Conservation (phyloP, 2,113 vertebrate species). For the Elephas maximus region DNA sequence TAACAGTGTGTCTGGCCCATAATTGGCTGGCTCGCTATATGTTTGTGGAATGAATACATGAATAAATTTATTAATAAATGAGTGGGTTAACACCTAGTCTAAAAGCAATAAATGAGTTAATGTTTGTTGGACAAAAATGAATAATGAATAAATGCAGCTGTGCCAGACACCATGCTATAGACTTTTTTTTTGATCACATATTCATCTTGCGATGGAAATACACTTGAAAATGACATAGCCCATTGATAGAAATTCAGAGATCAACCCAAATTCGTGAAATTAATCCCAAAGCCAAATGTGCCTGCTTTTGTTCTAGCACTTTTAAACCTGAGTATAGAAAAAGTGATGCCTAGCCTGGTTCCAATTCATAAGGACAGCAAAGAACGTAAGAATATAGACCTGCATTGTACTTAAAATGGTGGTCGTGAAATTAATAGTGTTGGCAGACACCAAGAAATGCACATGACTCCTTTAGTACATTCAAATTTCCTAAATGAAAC, state of each 20-base stretch:
- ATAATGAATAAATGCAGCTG: neutral
- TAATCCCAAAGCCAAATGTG: constrained; percentile 21
- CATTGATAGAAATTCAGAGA: neutral
- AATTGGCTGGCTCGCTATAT: neutral
- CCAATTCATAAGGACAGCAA: neutral
- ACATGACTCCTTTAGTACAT: constrained; percentile 40
- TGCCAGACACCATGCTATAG: neutral
- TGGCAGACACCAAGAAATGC: constrained; percentile 57
- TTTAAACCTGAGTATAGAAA: constrained; percentile 12
- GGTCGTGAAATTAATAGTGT: constrained; percentile 57
- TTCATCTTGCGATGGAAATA: neutral
- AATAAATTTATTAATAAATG: constrained; percentile 31
- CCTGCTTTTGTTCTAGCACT: constrained; percentile 30
- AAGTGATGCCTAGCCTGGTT: constrained; percentile 8
- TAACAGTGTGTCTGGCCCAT: neutral
- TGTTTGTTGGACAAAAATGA: constrained; percentile 20
- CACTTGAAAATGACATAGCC: neutral
- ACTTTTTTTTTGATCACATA: constrained; percentile 4
- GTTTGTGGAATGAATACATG: neutral
- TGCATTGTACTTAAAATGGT: constrained; percentile 67
- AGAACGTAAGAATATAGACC: constrained; percentile 48
- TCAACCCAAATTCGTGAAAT: neutral
- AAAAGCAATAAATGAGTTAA: constrained; percentile 29
- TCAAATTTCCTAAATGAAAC: constrained; percentile 76
- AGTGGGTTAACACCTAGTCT: neutral